A percentile compares a stretch with the other conserved stretches of the same genome.
Evolutionary conservation across 1,140 invertebrate species (phyloP).

Genomic region (Capitella teleta): DNA sequence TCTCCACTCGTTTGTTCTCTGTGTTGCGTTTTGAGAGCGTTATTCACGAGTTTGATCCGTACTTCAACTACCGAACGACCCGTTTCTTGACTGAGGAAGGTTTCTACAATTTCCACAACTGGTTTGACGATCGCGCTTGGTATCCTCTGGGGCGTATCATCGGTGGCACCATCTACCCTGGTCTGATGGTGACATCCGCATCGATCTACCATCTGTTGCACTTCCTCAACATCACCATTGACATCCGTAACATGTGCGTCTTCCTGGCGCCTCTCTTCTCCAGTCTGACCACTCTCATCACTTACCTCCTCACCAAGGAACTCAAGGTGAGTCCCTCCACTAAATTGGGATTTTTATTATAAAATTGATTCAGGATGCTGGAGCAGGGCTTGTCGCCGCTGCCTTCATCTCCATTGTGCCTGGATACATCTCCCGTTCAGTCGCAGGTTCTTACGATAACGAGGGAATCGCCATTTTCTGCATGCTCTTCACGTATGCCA

Average conservation of each 20-base stretch:
- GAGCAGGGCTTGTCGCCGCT: conserved; percentile 83
- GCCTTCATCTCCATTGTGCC: conserved; percentile 93
- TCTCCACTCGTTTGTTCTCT: conserved; percentile 87
- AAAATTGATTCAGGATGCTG: conserved; percentile 57
- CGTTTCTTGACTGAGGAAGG: conserved; percentile 88
- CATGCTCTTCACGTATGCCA: conserved; percentile 92
- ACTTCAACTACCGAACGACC: conserved; percentile 96
- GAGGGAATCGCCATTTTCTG: conserved; percentile 99
- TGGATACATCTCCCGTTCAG: conserved; percentile 91
- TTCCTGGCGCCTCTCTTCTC: conserved; percentile 96
- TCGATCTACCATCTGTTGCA: conserved; percentile 76
- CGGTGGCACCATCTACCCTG: conserved; percentile 88
- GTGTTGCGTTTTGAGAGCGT: conserved; percentile 95
- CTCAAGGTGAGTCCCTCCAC: conserved; percentile 55
- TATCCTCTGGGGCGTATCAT: conserved; percentile 95
- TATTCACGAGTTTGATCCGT: conserved; percentile 98
- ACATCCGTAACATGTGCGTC: conserved; percentile 95
- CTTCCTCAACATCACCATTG: conserved; percentile 84
- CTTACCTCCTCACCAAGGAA: conserved; percentile 91
- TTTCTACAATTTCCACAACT: conserved; percentile 96
- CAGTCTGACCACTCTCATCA: conserved; percentile 87
- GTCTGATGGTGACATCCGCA: conserved; percentile 94
- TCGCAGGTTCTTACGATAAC: conserved; percentile 96
- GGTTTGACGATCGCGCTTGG: conserved; percentile 98
- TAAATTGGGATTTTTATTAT: not conserved